phyloP scores from a whole-genome alignment of 2,113 vertebrate species.

The cattle (Bos taurus) region DNA sequence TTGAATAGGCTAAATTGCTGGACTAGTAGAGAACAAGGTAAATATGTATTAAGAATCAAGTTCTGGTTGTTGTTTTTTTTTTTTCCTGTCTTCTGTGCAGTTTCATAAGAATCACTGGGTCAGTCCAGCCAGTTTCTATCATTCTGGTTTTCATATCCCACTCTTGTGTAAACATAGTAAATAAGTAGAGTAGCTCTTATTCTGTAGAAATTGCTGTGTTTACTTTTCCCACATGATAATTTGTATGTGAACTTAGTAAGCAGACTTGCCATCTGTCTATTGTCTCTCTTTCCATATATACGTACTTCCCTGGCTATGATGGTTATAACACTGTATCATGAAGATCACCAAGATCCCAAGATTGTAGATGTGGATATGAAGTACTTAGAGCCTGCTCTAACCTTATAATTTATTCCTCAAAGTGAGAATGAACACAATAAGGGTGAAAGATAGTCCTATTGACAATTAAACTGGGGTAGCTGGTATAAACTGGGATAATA shows the following conservation, averaged over 20 bases:
- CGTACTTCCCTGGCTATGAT: not conserved
- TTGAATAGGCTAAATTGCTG: not conserved
- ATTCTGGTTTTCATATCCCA: not conserved
- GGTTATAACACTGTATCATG: not conserved
- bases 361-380: not conserved
- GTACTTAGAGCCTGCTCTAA: not conserved
- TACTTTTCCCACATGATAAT: not conserved
- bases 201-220: not conserved
- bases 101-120: not conserved
- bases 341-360: not conserved
- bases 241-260: not conserved
- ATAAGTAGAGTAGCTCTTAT: not conserved
- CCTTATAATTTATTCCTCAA: not conserved
- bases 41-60: not conserved
- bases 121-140: not conserved
- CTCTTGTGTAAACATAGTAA: not conserved
- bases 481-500: not conserved
- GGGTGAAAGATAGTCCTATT: not conserved
- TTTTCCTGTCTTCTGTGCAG: not conserved
- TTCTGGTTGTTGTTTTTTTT: not conserved
- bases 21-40: not conserved
- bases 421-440: not conserved
- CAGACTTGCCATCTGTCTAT: not conserved
- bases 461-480: not conserved
- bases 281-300: not conserved